Evolutionary conservation across 1,140 invertebrate genomes (phyloP).

Genomic region (Triops longicaudatus): DNA sequence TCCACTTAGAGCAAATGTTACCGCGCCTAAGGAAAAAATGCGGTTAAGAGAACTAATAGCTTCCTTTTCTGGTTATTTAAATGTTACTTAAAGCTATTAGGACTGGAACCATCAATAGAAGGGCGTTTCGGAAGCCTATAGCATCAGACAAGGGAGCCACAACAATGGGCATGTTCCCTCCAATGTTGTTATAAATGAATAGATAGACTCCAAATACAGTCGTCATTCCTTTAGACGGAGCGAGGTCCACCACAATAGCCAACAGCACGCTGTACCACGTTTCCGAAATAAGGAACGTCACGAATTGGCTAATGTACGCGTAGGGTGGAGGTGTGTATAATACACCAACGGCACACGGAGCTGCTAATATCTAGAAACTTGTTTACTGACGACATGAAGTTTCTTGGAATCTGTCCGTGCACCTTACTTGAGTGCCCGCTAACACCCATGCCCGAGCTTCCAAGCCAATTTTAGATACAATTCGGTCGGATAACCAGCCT

Average conservation of each 20-base stretch:
- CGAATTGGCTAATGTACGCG: slow-evolving; percentile 74
- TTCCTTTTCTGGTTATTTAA: slow-evolving; percentile 8
- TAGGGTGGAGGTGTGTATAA: slow-evolving; percentile 70
- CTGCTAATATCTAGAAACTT: slow-evolving; percentile 64
- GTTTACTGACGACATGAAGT: slow-evolving; percentile 17
- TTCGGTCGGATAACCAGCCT: slow-evolving; percentile 77
- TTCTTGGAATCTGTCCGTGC: slow-evolving; percentile 21
- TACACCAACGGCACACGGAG: slow-evolving; percentile 79
- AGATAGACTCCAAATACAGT: slow-evolving; percentile 75
- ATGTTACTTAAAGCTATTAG: slow-evolving; percentile 72
- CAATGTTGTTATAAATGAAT: slow-evolving; percentile 84
- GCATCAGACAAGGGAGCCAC: slow-evolving; percentile 71
- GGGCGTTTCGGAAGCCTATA: slow-evolving; percentile 68
- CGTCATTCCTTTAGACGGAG: slow-evolving; percentile 66
- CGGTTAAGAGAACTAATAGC: background rate
- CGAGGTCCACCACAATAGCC: slow-evolving; percentile 77
- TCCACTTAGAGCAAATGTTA: slow-evolving; percentile 18
- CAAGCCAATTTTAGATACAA: slow-evolving; percentile 78
- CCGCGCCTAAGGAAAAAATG: slow-evolving; percentile 19
- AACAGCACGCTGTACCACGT: slow-evolving; percentile 90
- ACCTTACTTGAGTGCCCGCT: slow-evolving; percentile 57
- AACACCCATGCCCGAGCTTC: slow-evolving; percentile 72
- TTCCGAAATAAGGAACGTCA: slow-evolving; percentile 80
- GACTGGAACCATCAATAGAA: slow-evolving; percentile 79
- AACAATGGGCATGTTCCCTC: slow-evolving; percentile 80